Evolutionary conservation across 2,113 vertebrate genomes (phyloP), one percentile per base, ranked within the genome.

Genomic region (Poeciliopsis turrubarensis): DNA sequence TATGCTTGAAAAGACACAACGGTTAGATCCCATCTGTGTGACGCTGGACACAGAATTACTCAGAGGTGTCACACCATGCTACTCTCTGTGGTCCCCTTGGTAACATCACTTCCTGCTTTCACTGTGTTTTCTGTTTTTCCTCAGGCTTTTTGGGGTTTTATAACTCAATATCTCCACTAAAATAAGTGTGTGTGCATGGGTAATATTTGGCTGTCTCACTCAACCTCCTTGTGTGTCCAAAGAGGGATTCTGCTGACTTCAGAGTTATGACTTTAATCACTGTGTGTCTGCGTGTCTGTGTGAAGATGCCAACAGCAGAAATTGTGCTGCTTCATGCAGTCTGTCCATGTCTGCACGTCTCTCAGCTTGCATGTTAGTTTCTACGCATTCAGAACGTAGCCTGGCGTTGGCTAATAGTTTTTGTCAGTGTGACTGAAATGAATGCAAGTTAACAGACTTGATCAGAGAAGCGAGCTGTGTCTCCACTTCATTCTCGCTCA

Each of bases 371-470:
- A 6, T 47, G 17, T 47, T 19, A 19, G 17, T 47, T 47, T 47
- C 17, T 73, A 72, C 41, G 39, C 14, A 73, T 81, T 14, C 51
- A 32, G 57, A 60, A 27, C 65, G 0, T 68, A 39, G 61, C 61
- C 65, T 17, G 25, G 67, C 64, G 13, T 79, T 60, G 63, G 60
- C 74, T 87, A 74, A 87, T 84, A 69, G 79, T 79, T 79, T 89
- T 84, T 87, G 84, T 87, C 89, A 84, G 83, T 85, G 86, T 86
- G 88, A 89, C 82, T 89, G 81, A 84, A 85, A 73, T 69, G 71
- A 73, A 81, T 75, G 88, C 4, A 47, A 47, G 44, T 47, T 47
- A 47, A 47, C 14, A 17, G 14, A 19, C 44, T 7, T 47, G 44
- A 47, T 47, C 19, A 47, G 44, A 47, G 14, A 47, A 47, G 44